phyloP scores from a whole-genome alignment of 2,797 vertebrate genomes.

The Sebastes hopkinsi region DNA sequence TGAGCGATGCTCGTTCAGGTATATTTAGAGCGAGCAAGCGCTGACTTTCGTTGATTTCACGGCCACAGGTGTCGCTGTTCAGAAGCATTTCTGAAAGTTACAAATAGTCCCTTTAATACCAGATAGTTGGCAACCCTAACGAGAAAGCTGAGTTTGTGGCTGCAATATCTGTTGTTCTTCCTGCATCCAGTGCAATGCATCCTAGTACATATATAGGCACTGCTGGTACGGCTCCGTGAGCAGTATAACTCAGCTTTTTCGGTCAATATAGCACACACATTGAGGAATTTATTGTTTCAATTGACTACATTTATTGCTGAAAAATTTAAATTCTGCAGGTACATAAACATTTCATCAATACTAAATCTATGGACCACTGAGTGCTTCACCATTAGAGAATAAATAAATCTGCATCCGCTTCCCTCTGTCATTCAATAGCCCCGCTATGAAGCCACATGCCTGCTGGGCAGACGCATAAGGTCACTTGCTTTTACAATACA shows the following conservation, averaged over 20 bases:
- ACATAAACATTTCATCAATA: slow-evolving; percentile 21
- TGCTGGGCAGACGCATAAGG: slow-evolving; percentile 31
- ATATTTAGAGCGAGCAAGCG: too few relatives aligned
- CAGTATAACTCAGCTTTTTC: background rate
- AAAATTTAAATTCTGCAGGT: background rate
- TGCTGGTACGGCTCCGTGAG: background rate
- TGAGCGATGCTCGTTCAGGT: too few relatives aligned
- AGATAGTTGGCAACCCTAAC: too few relatives aligned
- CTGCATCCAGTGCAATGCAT: background rate
- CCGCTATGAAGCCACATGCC: background rate
- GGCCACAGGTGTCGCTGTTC: too few relatives aligned
- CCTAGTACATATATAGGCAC: background rate
- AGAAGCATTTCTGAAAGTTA: too few relatives aligned
- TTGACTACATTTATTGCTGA: background rate
- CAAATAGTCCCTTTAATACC: too few relatives aligned
- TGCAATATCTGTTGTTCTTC: background rate
- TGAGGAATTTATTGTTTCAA: background rate
- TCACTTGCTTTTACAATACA: slow-evolving; percentile 44
- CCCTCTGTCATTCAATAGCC: slow-evolving; percentile 15
- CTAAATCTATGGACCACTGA: slow-evolving; percentile 6
- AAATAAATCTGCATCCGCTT: slow-evolving; percentile 8
- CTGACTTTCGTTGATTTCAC: too few relatives aligned
- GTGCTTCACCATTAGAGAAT: background rate
- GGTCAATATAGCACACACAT: background rate
- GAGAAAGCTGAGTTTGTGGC: background rate